These are phyloP conservation scores for Limonius californicus DNA, from an alignment of 1,140 invertebrate species.

Conservation along the genomic window DNA sequence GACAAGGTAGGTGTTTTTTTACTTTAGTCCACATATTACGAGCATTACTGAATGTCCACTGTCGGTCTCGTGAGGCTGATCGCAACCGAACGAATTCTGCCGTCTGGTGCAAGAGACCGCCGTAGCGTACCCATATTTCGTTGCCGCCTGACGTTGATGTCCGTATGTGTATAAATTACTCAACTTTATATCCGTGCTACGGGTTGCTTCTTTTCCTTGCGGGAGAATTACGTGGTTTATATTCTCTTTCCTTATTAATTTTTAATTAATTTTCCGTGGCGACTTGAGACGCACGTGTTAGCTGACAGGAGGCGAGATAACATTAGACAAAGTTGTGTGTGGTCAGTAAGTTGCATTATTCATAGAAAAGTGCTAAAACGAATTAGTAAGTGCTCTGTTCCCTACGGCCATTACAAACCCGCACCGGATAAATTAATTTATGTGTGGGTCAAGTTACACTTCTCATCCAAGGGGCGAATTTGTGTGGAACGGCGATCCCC, in stretches of 20 bases:
- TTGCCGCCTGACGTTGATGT: slow-evolving; percentile 35
- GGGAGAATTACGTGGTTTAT: background rate
- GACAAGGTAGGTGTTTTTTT: too few species aligned
- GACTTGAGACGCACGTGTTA: background rate
- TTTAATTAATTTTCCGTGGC: slow-evolving; percentile 1
- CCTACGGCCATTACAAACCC: slow-evolving; percentile 4
- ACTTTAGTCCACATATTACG: background rate
- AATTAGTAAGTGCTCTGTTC: too few species aligned
- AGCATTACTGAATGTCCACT: slow-evolving; percentile 1
- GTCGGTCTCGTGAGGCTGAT: background rate
- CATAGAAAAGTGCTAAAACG: too few species aligned
- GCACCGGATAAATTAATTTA: slow-evolving; percentile 7
- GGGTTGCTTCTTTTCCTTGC: background rate
- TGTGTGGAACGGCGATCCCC: too few species aligned
- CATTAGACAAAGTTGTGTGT: background rate
- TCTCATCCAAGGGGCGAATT: too few species aligned
- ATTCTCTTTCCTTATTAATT: background rate
- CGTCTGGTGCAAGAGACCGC: background rate
- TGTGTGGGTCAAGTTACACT: slow-evolving; percentile 2
- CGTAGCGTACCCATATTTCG: slow-evolving; percentile 25
- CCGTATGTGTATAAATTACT: slow-evolving; percentile 43
- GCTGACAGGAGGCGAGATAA: background rate
- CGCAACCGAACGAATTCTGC: background rate
- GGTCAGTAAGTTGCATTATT: background rate
- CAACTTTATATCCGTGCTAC: slow-evolving; percentile 26